Evolutionary conservation across 2,888 invertebrate genomes (phyloP).

Genomic region (Parnassius orleans): DNA sequence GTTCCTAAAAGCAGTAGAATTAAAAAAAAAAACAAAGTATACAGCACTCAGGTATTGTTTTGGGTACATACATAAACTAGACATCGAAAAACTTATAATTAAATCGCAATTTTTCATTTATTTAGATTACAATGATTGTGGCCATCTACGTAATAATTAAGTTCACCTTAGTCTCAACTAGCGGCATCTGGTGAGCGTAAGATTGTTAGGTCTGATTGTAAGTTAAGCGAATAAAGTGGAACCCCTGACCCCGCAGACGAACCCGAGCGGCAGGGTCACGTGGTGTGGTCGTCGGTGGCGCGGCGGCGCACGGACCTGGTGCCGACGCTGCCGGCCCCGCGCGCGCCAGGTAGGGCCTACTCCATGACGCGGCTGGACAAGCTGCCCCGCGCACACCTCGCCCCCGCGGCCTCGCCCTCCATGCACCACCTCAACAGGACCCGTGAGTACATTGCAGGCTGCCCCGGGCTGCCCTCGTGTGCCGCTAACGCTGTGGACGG

Average conservation of each 20-base stretch:
- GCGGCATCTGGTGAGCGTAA: too few relatives aligned
- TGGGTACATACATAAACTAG: too few relatives aligned
- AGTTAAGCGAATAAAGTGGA: not conserved
- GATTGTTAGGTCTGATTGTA: too few relatives aligned
- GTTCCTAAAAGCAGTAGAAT: too few relatives aligned
- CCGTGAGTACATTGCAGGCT: constrained; percentile 49
- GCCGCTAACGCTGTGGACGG: constrained; percentile 9
- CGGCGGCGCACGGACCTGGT: constrained; percentile 94
- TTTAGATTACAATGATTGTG: too few relatives aligned
- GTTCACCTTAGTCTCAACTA: too few relatives aligned
- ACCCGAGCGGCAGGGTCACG: constrained; percentile 68
- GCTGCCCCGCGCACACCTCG: constrained; percentile 49
- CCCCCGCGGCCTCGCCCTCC: constrained; percentile 54
- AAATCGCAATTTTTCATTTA: too few relatives aligned
- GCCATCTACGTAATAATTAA: too few relatives aligned
- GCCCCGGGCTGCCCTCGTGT: constrained; percentile 27
- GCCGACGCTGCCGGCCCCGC: constrained; percentile 89
- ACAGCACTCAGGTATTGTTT: too few relatives aligned
- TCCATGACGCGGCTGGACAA: constrained; percentile 95
- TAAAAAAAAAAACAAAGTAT: too few relatives aligned
- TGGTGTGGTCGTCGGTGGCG: constrained; percentile 89
- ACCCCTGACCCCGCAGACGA: constrained; percentile 52
- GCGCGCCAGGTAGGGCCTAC: constrained; percentile 88
- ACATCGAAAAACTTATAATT: too few relatives aligned
- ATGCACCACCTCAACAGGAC: constrained; percentile 66